phyloP scores from a whole-genome alignment of 30 jellyfish, hydroid and myxozoan genomes.

The Hydractinia echinata region DNA sequence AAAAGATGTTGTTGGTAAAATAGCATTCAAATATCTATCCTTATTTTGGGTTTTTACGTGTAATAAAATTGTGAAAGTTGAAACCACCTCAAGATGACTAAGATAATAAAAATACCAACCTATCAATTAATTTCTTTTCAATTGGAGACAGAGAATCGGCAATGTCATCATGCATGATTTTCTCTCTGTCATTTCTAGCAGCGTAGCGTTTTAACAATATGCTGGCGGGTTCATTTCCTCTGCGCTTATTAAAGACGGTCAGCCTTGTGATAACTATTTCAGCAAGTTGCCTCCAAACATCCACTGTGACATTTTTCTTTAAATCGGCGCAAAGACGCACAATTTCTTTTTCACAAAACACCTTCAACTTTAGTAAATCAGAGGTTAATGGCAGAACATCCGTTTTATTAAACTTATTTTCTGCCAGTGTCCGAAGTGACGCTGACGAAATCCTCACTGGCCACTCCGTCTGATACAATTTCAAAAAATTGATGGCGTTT shows the following conservation, averaged over 20 bases:
- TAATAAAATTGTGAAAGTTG: too few relatives aligned
- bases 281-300: conserved; percentile 15
- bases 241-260: background rate
- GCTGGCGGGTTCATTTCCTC: conserved; percentile 1
- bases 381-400: conserved; percentile 27
- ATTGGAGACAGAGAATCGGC: background rate
- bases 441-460: conserved; percentile 14
- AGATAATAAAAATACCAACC: background rate
- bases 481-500: background rate
- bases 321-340: background rate
- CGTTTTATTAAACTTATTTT: conserved; percentile 11
- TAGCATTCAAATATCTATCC: too few relatives aligned
- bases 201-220: background rate
- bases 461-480: conserved; percentile 24
- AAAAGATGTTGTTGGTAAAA: too few relatives aligned
- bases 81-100: too few relatives aligned
- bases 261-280: background rate
- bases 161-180: background rate
- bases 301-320: background rate
- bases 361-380: conserved; percentile 19
- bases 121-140: background rate
- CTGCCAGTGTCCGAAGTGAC: conserved; percentile 27
- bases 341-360: background rate
- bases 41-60: too few relatives aligned
- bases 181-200: background rate